Conservation (phyloP, 2,888 invertebrate genomes). For the Meteorus cinctellus region DNA sequence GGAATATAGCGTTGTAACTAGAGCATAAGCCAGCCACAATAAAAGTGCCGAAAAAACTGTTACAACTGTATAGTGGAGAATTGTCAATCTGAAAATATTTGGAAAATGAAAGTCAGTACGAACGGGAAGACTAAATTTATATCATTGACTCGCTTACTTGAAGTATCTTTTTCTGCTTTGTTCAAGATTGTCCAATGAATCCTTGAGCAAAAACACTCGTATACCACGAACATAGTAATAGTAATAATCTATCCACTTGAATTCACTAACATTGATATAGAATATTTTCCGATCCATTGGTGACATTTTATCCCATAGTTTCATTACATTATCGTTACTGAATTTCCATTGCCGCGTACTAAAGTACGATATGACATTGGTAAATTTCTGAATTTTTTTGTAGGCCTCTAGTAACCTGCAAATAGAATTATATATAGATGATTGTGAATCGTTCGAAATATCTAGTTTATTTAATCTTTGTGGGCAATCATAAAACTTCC, state of each 20-base stretch:
- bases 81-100: conserved; percentile 57
- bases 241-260: conserved; percentile 85
- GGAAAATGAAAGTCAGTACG: conserved; percentile 28
- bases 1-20: not conserved
- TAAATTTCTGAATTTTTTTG: conserved; percentile 82
- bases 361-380: conserved; percentile 82
- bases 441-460: not conserved
- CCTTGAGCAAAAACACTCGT: conserved; percentile 84
- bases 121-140: not conserved
- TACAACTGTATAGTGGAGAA: conserved; percentile 63
- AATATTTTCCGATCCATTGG: conserved; percentile 78
- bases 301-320: conserved; percentile 78
- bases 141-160: conserved; percentile 48
- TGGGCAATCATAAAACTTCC: not conserved
- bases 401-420: conserved; percentile 83
- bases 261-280: conserved; percentile 80
- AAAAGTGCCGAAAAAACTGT: conserved; percentile 46
- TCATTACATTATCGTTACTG: conserved; percentile 76
- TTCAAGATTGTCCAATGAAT: conserved; percentile 81
- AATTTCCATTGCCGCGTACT: conserved; percentile 85
- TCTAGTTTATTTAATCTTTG: too few relatives aligned
- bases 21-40: conserved; percentile 48
- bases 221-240: conserved; percentile 80
- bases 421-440: not conserved
- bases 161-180: conserved; percentile 75